These are phyloP conservation scores for Cephus pulcher DNA, from an alignment of 2,888 invertebrate species.

Conservation along the genomic window DNA sequence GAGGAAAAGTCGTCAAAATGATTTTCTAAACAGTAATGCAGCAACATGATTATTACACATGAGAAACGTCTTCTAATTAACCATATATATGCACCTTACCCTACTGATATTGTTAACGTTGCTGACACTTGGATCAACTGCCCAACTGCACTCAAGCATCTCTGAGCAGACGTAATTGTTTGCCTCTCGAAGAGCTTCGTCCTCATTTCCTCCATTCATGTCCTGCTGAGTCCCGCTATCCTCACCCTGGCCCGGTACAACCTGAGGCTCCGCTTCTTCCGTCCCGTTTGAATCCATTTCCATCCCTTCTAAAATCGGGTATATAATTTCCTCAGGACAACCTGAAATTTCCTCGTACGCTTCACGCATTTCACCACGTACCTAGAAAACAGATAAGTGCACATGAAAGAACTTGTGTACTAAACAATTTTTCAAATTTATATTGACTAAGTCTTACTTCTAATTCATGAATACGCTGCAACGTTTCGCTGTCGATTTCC, in stretches of 20 bases:
- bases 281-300: slow-evolving; percentile 52
- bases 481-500: slow-evolving; percentile 62
- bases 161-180: slow-evolving; percentile 77
- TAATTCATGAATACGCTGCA: slow-evolving; percentile 62
- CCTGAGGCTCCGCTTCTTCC: slow-evolving; percentile 47
- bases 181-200: slow-evolving; percentile 78
- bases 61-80: neutral
- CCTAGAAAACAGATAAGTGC: slow-evolving; percentile 38
- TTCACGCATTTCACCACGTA: slow-evolving; percentile 62
- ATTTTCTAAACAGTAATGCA: neutral
- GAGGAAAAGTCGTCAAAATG: neutral
- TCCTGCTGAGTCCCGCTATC: slow-evolving; percentile 29
- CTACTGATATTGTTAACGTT: slow-evolving; percentile 50
- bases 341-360: slow-evolving; percentile 63
- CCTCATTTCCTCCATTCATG: slow-evolving; percentile 66
- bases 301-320: slow-evolving; percentile 62
- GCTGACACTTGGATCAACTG: slow-evolving; percentile 55
- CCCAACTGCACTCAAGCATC: slow-evolving; percentile 62
- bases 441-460: slow-evolving; percentile 41
- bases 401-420: slow-evolving; percentile 14
- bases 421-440: neutral
- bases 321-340: slow-evolving; percentile 62
- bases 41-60: neutral
- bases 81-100: slow-evolving; percentile 29
- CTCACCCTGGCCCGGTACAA: slow-evolving; percentile 27